These are phyloP conservation scores for Drosophila takahashii DNA, from an alignment of 1,140 invertebrate species.

Conservation along the genomic window DNA sequence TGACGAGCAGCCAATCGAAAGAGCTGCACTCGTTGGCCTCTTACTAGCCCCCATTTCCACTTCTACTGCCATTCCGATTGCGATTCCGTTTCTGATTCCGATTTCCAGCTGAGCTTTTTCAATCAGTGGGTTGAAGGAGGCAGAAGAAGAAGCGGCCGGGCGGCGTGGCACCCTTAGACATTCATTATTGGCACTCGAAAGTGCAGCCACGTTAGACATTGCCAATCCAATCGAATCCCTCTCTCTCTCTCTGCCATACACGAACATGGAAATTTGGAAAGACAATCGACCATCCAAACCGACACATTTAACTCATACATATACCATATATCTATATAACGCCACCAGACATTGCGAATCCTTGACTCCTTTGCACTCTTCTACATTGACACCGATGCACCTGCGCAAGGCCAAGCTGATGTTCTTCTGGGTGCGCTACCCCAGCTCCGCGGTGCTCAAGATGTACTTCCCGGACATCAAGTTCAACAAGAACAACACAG, in stretches of 20 bases:
- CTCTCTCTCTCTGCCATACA: slow-evolving; percentile 27
- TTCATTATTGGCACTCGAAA: slow-evolving; percentile 81
- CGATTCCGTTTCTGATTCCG: slow-evolving; percentile 15
- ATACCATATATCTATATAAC: slow-evolving; percentile 39
- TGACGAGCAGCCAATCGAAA: slow-evolving; percentile 73
- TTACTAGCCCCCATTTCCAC: slow-evolving; percentile 6
- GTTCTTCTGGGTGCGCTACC: slow-evolving; percentile 99
- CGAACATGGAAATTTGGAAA: slow-evolving; percentile 61
- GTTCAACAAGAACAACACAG: slow-evolving; percentile 99
- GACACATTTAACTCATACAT: slow-evolving; percentile 25
- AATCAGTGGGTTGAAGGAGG: slow-evolving; percentile 40
- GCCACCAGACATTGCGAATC: slow-evolving; percentile 85
- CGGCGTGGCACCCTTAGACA: slow-evolving; percentile 63
- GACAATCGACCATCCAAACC: slow-evolving; percentile 50
- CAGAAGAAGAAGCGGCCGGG: not conserved
- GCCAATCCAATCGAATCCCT: slow-evolving; percentile 30
- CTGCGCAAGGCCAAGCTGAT: slow-evolving; percentile 99
- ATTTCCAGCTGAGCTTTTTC: slow-evolving; percentile 44
- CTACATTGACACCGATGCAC: slow-evolving; percentile 99
- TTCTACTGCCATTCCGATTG: not conserved
- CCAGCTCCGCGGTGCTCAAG: slow-evolving; percentile 98
- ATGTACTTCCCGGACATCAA: slow-evolving; percentile 99
- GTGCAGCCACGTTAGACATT: slow-evolving; percentile 66
- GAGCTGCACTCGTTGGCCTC: slow-evolving; percentile 63
- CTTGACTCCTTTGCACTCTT: slow-evolving; percentile 94